Evolutionary conservation across 2,888 invertebrate species (phyloP), one percentile per base, ranked within the genome.

Genomic region (Steinernema scapterisci): DNA sequence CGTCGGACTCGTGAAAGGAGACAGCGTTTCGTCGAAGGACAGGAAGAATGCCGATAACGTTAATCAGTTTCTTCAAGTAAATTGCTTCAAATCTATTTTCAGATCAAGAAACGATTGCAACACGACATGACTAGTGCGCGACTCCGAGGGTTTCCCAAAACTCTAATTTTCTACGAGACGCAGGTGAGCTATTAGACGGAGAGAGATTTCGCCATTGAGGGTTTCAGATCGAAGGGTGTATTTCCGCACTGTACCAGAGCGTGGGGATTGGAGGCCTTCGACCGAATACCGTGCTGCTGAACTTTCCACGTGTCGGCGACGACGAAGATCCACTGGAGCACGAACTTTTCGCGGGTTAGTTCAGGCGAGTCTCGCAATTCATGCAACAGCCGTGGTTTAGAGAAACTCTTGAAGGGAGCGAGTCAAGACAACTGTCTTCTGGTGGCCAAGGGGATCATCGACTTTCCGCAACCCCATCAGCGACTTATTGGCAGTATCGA

Each of bases 201-300:
- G n/a, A n/a, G n/a, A n/a, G n/a, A n/a, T n/a, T n/a, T n/a, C n/a
- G n/a, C n/a, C n/a, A n/a, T n/a, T n/a, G n/a, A n/a, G n/a, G n/a
- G 25, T 46, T 76, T 70, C 70, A 85, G 79, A 82, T 84, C 21
- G 79, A 82, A 74, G 86, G 87, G 56, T 81, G 80, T 44, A 83
- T 87, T 19, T 86, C 85, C 27, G 83, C 86, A 13, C 76, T 87
- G 80, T 93, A 97, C 74, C 99, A 99, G 91, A 95, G 95, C 16
- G 92, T 94, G 73, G 99, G 99, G 27, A 91, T 99, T 71, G 99
- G 99, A 44, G 97, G 99, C 1, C 91, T 99, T 91, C 94, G 95
- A 89, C 99, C 97, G 51, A 99, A 99, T 89, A 97, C 97, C 0
- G 95, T 99, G 52, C 93, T 99, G 85, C 91, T 99, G 74, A 97